These are phyloP conservation scores for Phoeniculus purpureus DNA, from an alignment of 2,797 vertebrate genomes.

Conservation along the genomic window DNA sequence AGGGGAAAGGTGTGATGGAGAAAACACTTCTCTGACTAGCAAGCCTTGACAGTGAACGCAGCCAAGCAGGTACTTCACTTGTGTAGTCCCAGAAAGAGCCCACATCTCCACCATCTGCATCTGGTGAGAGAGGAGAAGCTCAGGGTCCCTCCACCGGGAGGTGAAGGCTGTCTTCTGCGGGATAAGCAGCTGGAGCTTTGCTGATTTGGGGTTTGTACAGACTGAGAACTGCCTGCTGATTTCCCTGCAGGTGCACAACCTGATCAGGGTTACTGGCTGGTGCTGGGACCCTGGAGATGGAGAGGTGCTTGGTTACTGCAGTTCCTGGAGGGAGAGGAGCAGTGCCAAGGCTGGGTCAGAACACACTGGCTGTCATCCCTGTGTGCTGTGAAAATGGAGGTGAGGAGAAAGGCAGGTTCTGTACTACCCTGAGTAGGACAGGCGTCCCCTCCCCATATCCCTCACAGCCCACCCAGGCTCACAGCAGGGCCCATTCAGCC, in stretches of 20 bases:
- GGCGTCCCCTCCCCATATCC: background rate
- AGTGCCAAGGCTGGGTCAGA: background rate
- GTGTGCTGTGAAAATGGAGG: background rate
- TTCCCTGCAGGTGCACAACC: background rate
- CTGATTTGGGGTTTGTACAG: background rate
- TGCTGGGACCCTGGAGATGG: background rate
- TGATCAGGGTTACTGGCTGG: background rate
- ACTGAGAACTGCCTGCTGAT: background rate
- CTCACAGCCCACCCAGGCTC: fast-evolving
- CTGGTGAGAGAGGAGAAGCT: background rate
- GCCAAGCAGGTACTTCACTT: background rate
- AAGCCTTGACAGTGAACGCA: background rate
- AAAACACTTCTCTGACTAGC: background rate
- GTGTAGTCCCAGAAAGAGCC: background rate
- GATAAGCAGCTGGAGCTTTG: background rate
- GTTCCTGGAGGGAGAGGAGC: background rate
- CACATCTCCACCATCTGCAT: background rate
- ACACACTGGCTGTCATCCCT: background rate
- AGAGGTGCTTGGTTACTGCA: fast-evolving
- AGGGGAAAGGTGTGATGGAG: background rate
- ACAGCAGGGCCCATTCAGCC: fast-evolving
- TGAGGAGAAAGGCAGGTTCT: background rate
- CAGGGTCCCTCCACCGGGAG: fast-evolving
- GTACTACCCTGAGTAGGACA: background rate
- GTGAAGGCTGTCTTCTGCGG: background rate